Conservation (phyloP, 2,888 invertebrate genomes). For the Brenthis daphne region DNA sequence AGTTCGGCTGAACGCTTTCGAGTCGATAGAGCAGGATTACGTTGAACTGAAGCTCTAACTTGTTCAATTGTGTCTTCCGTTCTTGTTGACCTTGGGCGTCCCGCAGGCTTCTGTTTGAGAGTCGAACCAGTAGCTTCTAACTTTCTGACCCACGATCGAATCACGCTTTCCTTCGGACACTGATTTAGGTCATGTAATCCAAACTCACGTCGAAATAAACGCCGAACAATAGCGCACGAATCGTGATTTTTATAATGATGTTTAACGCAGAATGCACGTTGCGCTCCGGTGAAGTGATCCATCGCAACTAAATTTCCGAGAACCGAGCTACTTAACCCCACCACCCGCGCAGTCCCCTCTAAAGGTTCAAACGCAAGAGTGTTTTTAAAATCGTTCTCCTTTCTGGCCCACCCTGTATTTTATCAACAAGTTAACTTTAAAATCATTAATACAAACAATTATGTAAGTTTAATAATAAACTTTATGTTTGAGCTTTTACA, state of each 20-base stretch:
- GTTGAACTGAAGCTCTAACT: too few species aligned
- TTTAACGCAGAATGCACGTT: slow-evolving; percentile 40
- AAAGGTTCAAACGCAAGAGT: too few species aligned
- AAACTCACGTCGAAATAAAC: slow-evolving; percentile 18
- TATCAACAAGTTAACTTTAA: too few species aligned
- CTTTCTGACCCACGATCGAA: slow-evolving; percentile 26
- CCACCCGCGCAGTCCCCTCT: neutral
- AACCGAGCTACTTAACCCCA: slow-evolving; percentile 23
- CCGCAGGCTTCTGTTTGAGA: slow-evolving; percentile 38
- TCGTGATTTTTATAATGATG: slow-evolving; percentile 40
- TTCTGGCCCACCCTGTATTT: too few species aligned
- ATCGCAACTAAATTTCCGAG: slow-evolving; percentile 40
- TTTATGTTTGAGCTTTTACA: too few species aligned
- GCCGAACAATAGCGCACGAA: slow-evolving; percentile 36
- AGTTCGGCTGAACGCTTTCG: too few species aligned
- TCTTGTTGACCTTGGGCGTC: slow-evolving; percentile 31
- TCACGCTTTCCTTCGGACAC: slow-evolving; percentile 12
- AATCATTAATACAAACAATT: too few species aligned
- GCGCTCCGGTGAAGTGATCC: slow-evolving; percentile 41
- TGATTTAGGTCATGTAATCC: slow-evolving; percentile 4
- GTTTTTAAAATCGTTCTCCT: too few species aligned
- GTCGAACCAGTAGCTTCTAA: slow-evolving; percentile 42
- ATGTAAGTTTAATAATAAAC: too few species aligned
- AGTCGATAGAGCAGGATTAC: slow-evolving; percentile 11
- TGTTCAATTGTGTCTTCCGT: too few species aligned